Evolutionary conservation across 2,888 invertebrate species (phyloP), one percentile per base, ranked within the genome.

Genomic region (Apamea monoglypha): DNA sequence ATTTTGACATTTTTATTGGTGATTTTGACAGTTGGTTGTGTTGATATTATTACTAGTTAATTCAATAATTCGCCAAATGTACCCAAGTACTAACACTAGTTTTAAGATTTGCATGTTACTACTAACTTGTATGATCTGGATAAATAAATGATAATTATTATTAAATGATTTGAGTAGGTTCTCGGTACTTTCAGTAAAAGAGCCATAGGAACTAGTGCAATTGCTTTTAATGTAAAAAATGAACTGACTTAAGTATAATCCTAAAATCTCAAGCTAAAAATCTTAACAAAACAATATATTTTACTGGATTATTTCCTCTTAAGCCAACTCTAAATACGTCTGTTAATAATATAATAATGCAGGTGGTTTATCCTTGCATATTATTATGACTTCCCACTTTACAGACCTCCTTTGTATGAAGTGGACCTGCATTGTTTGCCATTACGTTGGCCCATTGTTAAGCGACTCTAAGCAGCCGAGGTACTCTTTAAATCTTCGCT

Each of bases 401-500:
- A 85, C 87, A 84, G 80, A 86, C 85, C 86, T 87, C 91, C 91
- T 93, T 92, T 92, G 91, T 92, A 88, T 87, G 78, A 83, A 88
- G 89, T 90, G 89, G 90, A 91, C 91, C 89, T 91, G 92, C 92
- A 92, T 93, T 94, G 94, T 94, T 94, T 92, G 90, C 93, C 90
- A 94, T 94, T 94, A 94, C 89, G 87, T 90, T 89, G 90, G 91
- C 92, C 93, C 93, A 95, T 95, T 95, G 95, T 94, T 92, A 94
- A 92, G 91, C 93, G 92, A 94, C 94, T 94, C 90, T 94, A 94
- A 94, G 92, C 94, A 94, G 91, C 90, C 87, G 90, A 92, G 93
- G 92, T 92, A 94, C 94, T 94, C 95, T 94, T 94, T 95, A 95
- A 95, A 95, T 95, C 95, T 95, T 94, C 94, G 87, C 92, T 95